A percentile compares a stretch with the other conserved stretches of the same genome.
These are phyloP conservation scores for Sprattus sprattus DNA, from an alignment of 2,113 vertebrate genomes.

Conservation along the genomic window DNA sequence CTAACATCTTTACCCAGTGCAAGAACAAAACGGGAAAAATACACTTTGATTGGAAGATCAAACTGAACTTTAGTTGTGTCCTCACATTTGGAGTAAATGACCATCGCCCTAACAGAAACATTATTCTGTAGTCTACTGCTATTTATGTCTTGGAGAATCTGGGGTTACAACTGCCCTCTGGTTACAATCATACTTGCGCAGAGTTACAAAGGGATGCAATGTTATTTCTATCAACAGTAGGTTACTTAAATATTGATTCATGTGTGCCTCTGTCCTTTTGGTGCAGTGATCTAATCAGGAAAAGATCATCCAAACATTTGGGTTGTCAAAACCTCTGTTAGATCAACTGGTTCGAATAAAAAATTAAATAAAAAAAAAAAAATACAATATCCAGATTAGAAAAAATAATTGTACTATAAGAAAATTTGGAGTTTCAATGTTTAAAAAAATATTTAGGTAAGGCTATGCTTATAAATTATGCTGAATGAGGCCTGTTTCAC, in stretches of 20 bases:
- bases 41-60: neutral
- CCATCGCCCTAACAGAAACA: neutral
- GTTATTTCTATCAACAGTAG: neutral
- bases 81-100: neutral
- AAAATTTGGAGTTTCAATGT: neutral
- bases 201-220: neutral
- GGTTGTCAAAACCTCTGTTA: neutral
- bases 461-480: neutral
- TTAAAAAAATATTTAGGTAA: neutral
- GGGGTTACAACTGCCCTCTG: neutral
- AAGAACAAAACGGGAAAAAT: neutral
- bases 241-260: slow-evolving; percentile 7
- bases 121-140: neutral
- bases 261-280: neutral
- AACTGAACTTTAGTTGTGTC: neutral
- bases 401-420: neutral
- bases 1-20: neutral
- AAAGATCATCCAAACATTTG: neutral
- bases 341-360: neutral
- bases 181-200: neutral
- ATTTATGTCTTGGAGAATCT: neutral
- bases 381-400: neutral
- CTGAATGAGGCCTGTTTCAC: neutral
- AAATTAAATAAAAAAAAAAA: neutral
- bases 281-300: neutral